Evolutionary conservation across 2,113 vertebrate genomes (phyloP), one percentile per base, ranked within the genome.

Genomic region (Myrmecophaga tridactyla): DNA sequence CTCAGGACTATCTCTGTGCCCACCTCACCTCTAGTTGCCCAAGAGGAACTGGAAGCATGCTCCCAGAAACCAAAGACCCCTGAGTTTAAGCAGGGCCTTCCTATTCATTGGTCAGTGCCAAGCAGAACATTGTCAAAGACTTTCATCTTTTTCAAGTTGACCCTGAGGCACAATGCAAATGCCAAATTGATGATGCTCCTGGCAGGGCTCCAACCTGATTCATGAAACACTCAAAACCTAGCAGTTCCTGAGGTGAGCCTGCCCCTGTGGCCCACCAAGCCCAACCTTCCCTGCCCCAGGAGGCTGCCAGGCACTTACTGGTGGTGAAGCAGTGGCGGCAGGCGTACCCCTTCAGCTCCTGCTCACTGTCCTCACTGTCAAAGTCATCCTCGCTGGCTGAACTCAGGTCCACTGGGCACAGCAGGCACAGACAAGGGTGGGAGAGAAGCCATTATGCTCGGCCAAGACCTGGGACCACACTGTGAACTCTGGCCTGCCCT

Each of bases 341-440:
- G 97, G 99, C 99, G 99, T 99, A 99, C 92, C 99, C 99, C 98
- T 99, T 99, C 98, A 99, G 98, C 95, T 99, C 99, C 98, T 99
- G 99, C 81, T 99, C 99, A 1, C 99, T 99, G 99, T 99, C 99
- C 97, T 99, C 99, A 25, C 99, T 99, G 99, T 99, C 99, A 78
- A 99, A 99, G 98, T 99, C 99, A 99, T 99, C 99, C 97, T 99
- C 99, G 1, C 99, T 99, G 98, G 99, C 99, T 0, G 99, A 99
- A 95, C 99, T 99, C 97, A 99, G 98, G 98, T 99, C 99, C 99
- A 99, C 99, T 99, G 97, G 36, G 31, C 20, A 72, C 20, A 31
- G 58, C 0, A 6, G 53, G 82, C 86, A 77, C 70, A 92, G 43
- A 29, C 0, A 6, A 34, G 29, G 78, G 46, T 8, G 12, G 39